Percentiles rank a stretch among this genome's conserved stretches.
phyloP scores from a whole-genome alignment of 2,888 invertebrate genomes.

The Cetonia aurata region DNA sequence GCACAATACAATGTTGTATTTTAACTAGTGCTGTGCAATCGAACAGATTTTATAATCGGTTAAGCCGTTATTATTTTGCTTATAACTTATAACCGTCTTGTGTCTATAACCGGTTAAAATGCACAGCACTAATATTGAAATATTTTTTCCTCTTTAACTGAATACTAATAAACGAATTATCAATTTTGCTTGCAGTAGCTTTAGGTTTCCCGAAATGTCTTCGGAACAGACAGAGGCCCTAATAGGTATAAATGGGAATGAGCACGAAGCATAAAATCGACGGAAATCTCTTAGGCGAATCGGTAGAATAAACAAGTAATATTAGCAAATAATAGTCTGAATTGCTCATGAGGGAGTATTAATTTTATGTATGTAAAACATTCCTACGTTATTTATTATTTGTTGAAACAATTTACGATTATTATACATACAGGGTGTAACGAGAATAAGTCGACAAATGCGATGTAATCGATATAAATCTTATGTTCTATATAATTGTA shows the following conservation, averaged over 20 bases:
- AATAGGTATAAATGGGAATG: slow-evolving; percentile 72
- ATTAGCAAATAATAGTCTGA: neutral
- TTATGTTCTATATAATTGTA: too few relatives aligned
- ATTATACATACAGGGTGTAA: too few relatives aligned
- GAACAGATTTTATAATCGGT: too few relatives aligned
- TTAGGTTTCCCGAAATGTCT: slow-evolving; percentile 73
- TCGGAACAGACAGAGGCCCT: slow-evolving; percentile 79
- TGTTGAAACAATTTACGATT: too few relatives aligned
- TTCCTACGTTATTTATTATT: slow-evolving; percentile 2
- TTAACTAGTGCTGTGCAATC: slow-evolving; percentile 6
- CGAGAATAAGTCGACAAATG: too few relatives aligned
- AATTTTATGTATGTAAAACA: neutral
- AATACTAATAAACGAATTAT: too few relatives aligned
- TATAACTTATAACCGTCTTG: too few relatives aligned
- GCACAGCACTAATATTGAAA: too few relatives aligned
- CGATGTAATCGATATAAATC: too few relatives aligned
- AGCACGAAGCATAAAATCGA: slow-evolving; percentile 69
- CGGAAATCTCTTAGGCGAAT: neutral
- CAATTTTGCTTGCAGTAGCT: slow-evolving; percentile 54
- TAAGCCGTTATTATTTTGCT: slow-evolving; percentile 9
- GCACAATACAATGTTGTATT: neutral
- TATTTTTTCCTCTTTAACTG: too few relatives aligned
- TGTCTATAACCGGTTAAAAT: slow-evolving; percentile 1
- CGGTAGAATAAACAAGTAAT: neutral
- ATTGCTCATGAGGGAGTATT: slow-evolving; percentile 22